Evolutionary conservation across 2,797 vertebrate species (phyloP), one percentile per base, ranked within the genome.

Genomic region (Micropoecilia bifurca): DNA sequence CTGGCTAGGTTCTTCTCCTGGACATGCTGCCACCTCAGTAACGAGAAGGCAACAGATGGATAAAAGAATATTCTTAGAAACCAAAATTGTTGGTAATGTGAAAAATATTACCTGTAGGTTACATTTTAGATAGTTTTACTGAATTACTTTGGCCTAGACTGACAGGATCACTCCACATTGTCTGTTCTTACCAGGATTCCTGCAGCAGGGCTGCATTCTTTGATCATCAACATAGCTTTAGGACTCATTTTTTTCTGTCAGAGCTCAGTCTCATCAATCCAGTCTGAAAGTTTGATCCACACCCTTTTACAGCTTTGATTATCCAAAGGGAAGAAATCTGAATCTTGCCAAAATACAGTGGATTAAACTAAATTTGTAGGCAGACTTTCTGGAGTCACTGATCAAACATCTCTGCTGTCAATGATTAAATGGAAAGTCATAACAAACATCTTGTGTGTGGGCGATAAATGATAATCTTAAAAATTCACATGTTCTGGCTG

Each of bases 401-500:
- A 90, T 91, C 83, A 83, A 78, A 73, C 66, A 89, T 85, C 75
- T 83, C 81, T 82, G 79, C 82, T 75, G 59, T 36, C 84, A 79
- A 74, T 87, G 85, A 87, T 82, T 78, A 90, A 88, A 85, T 74
- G 59, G 81, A 8, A 45, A 87, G 80, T 85, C 79, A 82, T 75
- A 89, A 80, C 77, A 88, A 88, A 88, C 80, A 88, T 83, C 18
- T 80, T 75, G 63, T 55, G 68, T 86, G 83, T 86, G 89, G 88
- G 89, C 74, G 80, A 76, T 30, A 77, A 63, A 77, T 78, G 78
- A 66, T 48, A 71, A 22, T 80, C 80, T 87, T 87, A 71, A 85
- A 91, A 93, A 79, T 88, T 81, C 82, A 85, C 76, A 85, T 86
- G 74, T 90, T 89, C 76, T 85, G 78, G 77, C 80, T 87, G 76